These are phyloP conservation scores for Coendou prehensilis DNA, from an alignment of 2,797 vertebrate genomes.

Conservation along the genomic window DNA sequence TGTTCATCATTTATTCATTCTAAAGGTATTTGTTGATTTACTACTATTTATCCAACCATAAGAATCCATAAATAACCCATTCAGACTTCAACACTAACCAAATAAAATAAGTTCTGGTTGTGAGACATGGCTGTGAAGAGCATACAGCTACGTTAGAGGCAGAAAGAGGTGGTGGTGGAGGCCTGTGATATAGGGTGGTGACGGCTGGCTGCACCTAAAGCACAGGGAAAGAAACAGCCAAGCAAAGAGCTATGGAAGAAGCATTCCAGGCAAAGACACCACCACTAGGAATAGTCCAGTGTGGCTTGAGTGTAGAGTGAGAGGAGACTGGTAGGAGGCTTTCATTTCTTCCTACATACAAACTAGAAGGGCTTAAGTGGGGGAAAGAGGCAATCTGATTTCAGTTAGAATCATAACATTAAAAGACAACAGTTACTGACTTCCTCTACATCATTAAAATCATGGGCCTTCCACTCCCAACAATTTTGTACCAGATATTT, in stretches of 20 bases:
- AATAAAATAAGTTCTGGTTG: not conserved
- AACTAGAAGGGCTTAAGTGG: not conserved
- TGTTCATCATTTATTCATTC: not conserved
- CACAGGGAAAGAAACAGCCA: not conserved
- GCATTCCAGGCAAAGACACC: not conserved
- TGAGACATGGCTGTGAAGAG: not conserved
- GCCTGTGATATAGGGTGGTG: not conserved
- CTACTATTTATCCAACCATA: not conserved
- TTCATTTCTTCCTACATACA: not conserved
- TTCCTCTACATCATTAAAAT: not conserved
- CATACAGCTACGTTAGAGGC: not conserved
- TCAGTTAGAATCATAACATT: not conserved
- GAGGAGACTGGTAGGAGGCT: not conserved
- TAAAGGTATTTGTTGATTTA: constrained; percentile 19
- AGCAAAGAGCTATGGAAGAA: not conserved
- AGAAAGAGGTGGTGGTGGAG: not conserved
- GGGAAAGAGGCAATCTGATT: not conserved
- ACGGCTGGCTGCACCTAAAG: not conserved
- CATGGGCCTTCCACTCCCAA: not conserved
- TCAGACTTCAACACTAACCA: not conserved
- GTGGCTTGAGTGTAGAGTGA: not conserved
- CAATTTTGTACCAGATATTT: not conserved
- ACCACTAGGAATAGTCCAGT: not conserved
- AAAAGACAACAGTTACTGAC: not conserved
- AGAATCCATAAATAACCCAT: not conserved